A percentile compares a stretch with the other conserved stretches of the same genome.
Conservation (phyloP, 2,888 invertebrate genomes). For the Scaptomyza cyrtandrae region DNA sequence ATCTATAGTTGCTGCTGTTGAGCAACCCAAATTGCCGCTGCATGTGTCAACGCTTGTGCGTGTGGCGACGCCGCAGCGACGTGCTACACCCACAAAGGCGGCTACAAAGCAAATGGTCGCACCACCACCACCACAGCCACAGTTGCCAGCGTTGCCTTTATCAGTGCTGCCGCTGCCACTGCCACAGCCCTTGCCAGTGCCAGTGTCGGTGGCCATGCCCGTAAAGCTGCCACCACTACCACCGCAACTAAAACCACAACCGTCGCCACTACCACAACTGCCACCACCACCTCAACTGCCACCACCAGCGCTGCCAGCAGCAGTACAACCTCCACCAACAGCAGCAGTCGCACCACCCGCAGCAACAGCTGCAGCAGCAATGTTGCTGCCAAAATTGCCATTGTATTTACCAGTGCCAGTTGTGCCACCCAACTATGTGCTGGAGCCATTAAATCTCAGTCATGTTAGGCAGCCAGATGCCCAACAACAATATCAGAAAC, state of each 20-base stretch:
- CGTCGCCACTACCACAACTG: too few relatives aligned
- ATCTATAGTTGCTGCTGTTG: conserved; percentile 7
- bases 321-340: conserved; percentile 13
- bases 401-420: conserved; percentile 58
- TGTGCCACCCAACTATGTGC: conserved; percentile 36
- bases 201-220: conserved; percentile 8
- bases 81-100: conserved; percentile 63
- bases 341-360: conserved; percentile 6
- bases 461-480: conserved; percentile 42
- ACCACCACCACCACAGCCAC: conserved; percentile 9
- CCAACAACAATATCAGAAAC: conserved; percentile 22
- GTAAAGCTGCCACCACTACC: conserved; percentile 10
- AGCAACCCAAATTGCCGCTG: conserved; percentile 2
- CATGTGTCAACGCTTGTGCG: conserved; percentile 6
- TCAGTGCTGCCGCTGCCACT: background rate
- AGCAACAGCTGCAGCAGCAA: conserved; percentile 13
- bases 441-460: conserved; percentile 74
- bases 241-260: background rate
- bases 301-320: conserved; percentile 14
- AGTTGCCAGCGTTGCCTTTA: conserved; percentile 4
- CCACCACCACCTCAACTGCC: background rate
- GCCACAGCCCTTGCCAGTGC: conserved; percentile 4
- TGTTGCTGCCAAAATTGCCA: conserved; percentile 66
- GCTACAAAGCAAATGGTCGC: conserved; percentile 63
- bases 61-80: conserved; percentile 21